Conservation (phyloP, 2,797 vertebrate species). For the Intellagama lesueurii region DNA sequence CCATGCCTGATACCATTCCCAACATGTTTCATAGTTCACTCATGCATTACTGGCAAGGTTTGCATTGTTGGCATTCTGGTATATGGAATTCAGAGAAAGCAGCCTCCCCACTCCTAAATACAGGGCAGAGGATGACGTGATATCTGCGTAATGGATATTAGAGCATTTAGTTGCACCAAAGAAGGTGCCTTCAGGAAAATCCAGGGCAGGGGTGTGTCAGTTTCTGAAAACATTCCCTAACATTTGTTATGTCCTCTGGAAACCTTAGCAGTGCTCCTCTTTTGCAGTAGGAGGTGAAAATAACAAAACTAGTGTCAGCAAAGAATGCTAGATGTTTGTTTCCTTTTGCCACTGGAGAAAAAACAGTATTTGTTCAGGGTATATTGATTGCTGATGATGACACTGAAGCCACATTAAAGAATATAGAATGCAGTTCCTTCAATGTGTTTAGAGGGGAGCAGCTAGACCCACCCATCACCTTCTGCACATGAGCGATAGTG, state of each 20-base stretch:
- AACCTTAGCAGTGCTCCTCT: neutral
- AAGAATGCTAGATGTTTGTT: neutral
- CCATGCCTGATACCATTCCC: conserved; percentile 6
- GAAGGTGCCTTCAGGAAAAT: neutral
- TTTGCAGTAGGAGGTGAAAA: neutral
- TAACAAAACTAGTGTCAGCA: neutral
- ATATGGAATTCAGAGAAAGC: neutral
- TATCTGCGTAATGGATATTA: neutral
- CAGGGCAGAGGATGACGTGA: neutral
- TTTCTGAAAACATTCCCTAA: conserved; percentile 2
- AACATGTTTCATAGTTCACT: conserved; percentile 23
- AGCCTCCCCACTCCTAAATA: neutral
- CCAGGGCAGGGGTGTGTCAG: too few species aligned
- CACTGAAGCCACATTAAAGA: too few species aligned
- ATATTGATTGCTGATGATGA: neutral
- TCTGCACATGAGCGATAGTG: too few species aligned
- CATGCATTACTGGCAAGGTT: fast-evolving
- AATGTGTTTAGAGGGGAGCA: too few species aligned
- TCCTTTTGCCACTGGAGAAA: neutral
- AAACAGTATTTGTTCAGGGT: neutral
- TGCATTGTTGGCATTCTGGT: neutral
- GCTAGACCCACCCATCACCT: too few species aligned
- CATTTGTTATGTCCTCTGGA: neutral
- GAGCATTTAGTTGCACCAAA: neutral
- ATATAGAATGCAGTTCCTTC: too few species aligned